Percentiles rank a stretch among this genome's conserved stretches.
phyloP scores from a whole-genome alignment of 2,113 vertebrate genomes.

The Bombycilla garrulus region DNA sequence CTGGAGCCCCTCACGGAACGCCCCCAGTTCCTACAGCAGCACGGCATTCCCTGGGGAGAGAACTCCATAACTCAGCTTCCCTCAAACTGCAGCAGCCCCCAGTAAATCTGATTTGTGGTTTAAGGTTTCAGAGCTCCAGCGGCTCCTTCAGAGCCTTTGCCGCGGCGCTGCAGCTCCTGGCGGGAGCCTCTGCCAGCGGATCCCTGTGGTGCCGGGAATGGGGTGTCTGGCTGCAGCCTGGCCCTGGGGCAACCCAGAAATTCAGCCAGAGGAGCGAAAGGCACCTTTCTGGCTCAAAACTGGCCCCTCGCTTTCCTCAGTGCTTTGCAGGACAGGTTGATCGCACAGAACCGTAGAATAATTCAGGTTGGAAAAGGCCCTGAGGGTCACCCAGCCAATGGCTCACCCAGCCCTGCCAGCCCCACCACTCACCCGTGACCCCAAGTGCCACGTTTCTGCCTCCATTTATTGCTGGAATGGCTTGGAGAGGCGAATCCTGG shows the following conservation, averaged over 20 bases:
- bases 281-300: neutral
- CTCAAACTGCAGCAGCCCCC: neutral
- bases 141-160: neutral
- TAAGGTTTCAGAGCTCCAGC: neutral
- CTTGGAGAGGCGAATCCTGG: neutral
- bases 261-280: neutral
- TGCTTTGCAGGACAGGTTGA: rapidly evolving
- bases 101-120: neutral
- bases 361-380: neutral
- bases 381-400: neutral
- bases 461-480: neutral
- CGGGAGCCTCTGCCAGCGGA: neutral
- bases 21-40: neutral
- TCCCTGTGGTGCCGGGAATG: rapidly evolving
- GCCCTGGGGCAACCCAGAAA: neutral
- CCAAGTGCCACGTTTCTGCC: rapidly evolving
- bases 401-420: neutral
- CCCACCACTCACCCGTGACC: neutral
- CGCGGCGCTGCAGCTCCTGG: neutral
- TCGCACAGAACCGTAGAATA: rapidly evolving
- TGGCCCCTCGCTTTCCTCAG: rapidly evolving
- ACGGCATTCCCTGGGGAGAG: rapidly evolving
- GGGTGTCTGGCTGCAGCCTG: neutral
- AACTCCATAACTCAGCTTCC: neutral
- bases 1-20: neutral